Base-by-base conservation (phyloP, 2,888 invertebrate species). In the Drosophila rubida region DNA sequence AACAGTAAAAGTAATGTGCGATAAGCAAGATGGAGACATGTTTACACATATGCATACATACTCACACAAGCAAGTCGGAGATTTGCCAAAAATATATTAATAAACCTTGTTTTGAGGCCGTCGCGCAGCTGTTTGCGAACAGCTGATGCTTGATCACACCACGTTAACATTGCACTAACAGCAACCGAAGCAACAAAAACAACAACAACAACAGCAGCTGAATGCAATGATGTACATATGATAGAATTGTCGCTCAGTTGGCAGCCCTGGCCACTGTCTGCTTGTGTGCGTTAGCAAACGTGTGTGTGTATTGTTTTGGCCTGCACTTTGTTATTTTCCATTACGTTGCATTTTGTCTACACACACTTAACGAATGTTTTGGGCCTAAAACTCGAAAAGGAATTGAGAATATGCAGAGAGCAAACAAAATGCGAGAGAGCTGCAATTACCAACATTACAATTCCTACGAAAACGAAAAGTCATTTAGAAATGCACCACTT, bases 281-380 rank as follows among this genome's bases (percentile, higher is more conserved):
- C 49, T 46, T 32, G 32, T 32, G 14, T 37, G 35, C 6, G 13
- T 11, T 32, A n/a, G 41, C 14, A 42, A 49, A 32, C 25, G 39
- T 19, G 19, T 53, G 53, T 61, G 39, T 74, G 78, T 54, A 78
- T 75, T 65, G 67, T 75, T 77, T 75, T 71, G 75, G 75, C 59
- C 60, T 78, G 71, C 79, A 71, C 55, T 78, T 78, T 75, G 76
- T 55, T 79, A 66, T 78, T 75, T 78, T 75, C 78, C 79, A 75
- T 79, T 79, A 65, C 76, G 68, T 69, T 78, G 62, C 72, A 61
- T 66, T 71, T 67, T 53, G 60, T 53, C 14, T 67, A 66, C 53
- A 51, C 9, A 11, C 61, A 69, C 70, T 41, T 42, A 54, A 50
- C 66, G 46, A 54, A 55, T 73, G 50, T 55, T 71, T 74, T 70